Conservation (phyloP, 2,113 vertebrate genomes). For the Siniperca knerii region DNA sequence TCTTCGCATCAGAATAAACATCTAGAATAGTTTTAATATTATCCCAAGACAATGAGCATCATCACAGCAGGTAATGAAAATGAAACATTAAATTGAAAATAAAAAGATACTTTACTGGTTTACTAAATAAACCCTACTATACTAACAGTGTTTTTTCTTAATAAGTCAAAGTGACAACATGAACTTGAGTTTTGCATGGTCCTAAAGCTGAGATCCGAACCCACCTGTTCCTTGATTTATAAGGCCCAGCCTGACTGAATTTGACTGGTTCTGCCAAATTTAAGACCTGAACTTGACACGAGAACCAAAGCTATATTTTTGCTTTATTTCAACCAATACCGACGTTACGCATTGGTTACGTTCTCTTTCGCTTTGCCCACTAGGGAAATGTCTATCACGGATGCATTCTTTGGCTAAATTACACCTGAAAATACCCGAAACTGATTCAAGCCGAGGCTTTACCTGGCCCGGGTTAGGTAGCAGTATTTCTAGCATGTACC, state of each 20-base stretch:
- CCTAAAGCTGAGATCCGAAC: neutral
- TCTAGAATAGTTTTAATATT: too few species aligned
- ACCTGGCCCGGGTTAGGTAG: neutral
- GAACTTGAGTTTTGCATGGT: neutral
- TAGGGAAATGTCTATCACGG: neutral
- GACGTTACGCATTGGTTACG: neutral
- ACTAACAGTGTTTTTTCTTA: neutral
- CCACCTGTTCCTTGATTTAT: neutral
- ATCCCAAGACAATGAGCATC: too few species aligned
- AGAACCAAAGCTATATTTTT: neutral
- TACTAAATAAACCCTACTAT: neutral
- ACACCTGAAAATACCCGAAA: neutral
- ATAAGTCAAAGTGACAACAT: neutral
- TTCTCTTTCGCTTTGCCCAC: neutral
- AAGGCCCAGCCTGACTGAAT: neutral
- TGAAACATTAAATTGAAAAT: too few species aligned
- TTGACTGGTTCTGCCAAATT: neutral
- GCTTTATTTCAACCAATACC: neutral
- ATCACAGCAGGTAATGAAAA: too few species aligned
- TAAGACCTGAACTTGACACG: neutral
- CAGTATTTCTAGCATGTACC: neutral
- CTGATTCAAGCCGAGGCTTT: too few species aligned
- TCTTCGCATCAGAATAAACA: too few species aligned
- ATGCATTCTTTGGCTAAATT: neutral
- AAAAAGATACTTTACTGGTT: neutral